Conservation (phyloP, 2,888 invertebrate genomes). For the Sphaerophoria rueppellii region DNA sequence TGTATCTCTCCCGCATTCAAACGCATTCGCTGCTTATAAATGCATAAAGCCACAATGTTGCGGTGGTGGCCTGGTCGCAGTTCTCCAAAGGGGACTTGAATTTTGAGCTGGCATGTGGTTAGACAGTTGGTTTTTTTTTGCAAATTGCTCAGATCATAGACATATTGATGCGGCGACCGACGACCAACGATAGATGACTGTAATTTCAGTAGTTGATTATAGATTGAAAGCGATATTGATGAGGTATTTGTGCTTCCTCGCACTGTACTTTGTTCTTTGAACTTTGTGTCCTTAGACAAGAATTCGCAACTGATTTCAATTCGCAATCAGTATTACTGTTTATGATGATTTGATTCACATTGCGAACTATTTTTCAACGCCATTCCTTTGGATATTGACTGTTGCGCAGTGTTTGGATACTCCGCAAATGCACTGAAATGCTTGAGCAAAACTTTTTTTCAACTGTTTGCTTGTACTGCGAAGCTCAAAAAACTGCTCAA, state of each 20-base stretch:
- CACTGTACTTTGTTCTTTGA: background rate
- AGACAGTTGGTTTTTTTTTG: background rate
- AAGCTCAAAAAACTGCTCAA: too few relatives aligned
- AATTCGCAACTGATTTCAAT: too few relatives aligned
- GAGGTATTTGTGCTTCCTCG: constrained; percentile 19
- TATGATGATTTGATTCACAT: too few relatives aligned
- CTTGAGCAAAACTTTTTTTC: too few relatives aligned
- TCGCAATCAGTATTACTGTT: too few relatives aligned
- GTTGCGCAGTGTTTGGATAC: too few relatives aligned
- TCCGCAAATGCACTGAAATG: too few relatives aligned
- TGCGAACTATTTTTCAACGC: too few relatives aligned
- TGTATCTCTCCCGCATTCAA: constrained; percentile 49
- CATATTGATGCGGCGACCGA: background rate
- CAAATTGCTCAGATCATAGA: background rate
- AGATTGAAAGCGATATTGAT: constrained; percentile 29
- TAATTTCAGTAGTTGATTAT: constrained; percentile 32
- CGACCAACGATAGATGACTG: constrained; percentile 5
- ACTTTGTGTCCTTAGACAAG: background rate
- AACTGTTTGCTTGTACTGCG: too few relatives aligned
- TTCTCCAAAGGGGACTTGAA: background rate
- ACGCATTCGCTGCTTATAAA: background rate
- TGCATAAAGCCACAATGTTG: constrained; percentile 20
- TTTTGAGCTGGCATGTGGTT: background rate
- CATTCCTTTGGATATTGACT: too few relatives aligned
- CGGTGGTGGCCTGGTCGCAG: constrained; percentile 29